These are phyloP conservation scores for Montifringilla adamsi DNA, from an alignment of 2,113 vertebrate species.

Conservation along the genomic window DNA sequence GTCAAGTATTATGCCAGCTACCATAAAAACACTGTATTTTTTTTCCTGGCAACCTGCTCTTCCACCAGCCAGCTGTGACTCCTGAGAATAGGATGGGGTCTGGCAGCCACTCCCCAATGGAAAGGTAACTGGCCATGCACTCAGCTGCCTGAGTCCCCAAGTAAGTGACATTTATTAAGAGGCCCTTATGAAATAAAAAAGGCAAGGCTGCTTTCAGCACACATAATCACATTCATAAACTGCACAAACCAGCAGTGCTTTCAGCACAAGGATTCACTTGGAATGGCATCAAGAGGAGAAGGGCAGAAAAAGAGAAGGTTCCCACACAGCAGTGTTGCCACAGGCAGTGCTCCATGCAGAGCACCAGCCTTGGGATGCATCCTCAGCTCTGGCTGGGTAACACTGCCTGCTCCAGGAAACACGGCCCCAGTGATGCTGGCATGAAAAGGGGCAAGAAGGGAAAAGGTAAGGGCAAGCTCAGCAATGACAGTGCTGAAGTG, in stretches of 20 bases:
- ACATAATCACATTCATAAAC: neutral
- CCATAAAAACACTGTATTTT: neutral
- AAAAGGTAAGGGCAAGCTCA: neutral
- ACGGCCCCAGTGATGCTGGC: neutral
- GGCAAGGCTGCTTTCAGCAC: neutral
- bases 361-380: neutral
- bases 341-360: neutral
- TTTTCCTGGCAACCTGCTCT: neutral
- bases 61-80: neutral
- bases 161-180: constrained; percentile 49
- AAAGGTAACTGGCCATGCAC: neutral
- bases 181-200: constrained; percentile 1
- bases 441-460: neutral
- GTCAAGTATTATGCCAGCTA: neutral
- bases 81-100: neutral
- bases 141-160: neutral
- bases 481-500: neutral
- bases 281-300: neutral
- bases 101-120: neutral
- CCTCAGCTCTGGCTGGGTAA: neutral
- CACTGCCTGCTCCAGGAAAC: neutral
- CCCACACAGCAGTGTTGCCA: neutral
- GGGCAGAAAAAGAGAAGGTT: neutral
- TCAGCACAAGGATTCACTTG: constrained; percentile 6
- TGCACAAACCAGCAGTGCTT: neutral